These are phyloP conservation scores for Hippoglossus hippoglossus DNA, from an alignment of 2,797 vertebrate species.

Conservation along the genomic window DNA sequence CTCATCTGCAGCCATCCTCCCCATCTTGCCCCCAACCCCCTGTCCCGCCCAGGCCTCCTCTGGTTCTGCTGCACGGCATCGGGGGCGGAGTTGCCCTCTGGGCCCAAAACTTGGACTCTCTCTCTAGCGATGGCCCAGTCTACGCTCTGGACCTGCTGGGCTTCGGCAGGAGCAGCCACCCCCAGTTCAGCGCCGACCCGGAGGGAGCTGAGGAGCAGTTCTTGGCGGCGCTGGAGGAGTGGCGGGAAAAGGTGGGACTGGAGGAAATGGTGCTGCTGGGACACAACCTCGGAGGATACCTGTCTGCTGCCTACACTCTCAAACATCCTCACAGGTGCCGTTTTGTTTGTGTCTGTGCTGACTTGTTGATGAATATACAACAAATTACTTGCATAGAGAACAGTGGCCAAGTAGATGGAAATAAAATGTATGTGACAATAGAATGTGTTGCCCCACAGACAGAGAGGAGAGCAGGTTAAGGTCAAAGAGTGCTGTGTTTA, in stretches of 20 bases:
- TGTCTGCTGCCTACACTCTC: constrained; percentile 91
- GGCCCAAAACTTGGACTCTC: constrained; percentile 92
- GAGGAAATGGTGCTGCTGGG: constrained; percentile 92
- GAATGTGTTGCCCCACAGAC: neutral
- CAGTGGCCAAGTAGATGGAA: neutral
- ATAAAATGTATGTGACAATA: neutral
- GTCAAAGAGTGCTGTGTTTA: neutral
- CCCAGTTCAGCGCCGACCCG: constrained; percentile 84
- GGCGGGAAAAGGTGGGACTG: constrained; percentile 89
- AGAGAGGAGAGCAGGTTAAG: no score
- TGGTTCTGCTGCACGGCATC: constrained; percentile 94
- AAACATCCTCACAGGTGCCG: constrained; percentile 91
- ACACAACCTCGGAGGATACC: constrained; percentile 94
- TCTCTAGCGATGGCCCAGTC: constrained; percentile 86
- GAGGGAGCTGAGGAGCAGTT: constrained; percentile 90
- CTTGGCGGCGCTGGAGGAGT: constrained; percentile 91
- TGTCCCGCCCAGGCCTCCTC: constrained; percentile 76
- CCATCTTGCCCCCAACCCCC: neutral
- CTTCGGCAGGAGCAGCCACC: constrained; percentile 93
- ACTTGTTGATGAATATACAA: neutral
- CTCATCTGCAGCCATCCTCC: constrained; percentile 21
- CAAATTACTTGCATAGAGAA: neutral
- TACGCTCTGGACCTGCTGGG: constrained; percentile 93
- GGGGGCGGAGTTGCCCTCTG: constrained; percentile 94
- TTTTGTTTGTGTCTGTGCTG: neutral